Percentiles rank a stretch among this genome's conserved stretches.
Conservation (phyloP, 2,888 invertebrate species). For the Drosophila cyrtoloma region DNA sequence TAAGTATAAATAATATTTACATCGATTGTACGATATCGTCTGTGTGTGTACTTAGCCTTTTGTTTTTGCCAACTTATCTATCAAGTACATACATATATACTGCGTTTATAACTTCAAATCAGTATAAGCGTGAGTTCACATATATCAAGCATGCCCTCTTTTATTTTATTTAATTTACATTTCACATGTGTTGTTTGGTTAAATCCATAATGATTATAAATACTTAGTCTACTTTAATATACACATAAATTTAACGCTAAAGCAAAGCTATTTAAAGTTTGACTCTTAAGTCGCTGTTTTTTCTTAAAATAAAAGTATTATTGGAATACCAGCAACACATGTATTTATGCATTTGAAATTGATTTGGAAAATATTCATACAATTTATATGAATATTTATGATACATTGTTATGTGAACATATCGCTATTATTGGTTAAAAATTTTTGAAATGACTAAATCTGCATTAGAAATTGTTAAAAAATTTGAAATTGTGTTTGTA, state of each 20-base stretch:
- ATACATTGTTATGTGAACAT: constrained; percentile 35
- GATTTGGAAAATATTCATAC: constrained; percentile 4
- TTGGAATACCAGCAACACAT: constrained; percentile 16
- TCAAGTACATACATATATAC: constrained; percentile 31
- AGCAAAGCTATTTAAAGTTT: background rate
- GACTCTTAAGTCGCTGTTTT: background rate
- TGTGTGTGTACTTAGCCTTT: constrained; percentile 23
- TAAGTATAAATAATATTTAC: constrained; percentile 27
- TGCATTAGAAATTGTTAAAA: constrained; percentile 23
- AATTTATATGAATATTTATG: constrained; percentile 6
- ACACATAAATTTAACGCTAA: background rate
- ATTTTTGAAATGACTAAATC: constrained; percentile 54
- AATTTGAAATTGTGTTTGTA: constrained; percentile 15
- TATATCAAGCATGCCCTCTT: constrained; percentile 8
- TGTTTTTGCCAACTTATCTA: constrained; percentile 33
- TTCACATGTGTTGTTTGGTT: constrained; percentile 20
- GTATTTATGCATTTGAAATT: background rate
- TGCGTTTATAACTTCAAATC: constrained; percentile 42
- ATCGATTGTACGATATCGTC: constrained; percentile 39
- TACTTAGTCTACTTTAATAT: background rate
- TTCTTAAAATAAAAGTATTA: background rate
- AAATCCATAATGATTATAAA: background rate
- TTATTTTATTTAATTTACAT: constrained; percentile 1
- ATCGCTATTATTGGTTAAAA: constrained; percentile 42
- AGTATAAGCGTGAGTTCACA: constrained; percentile 44